Conservation (phyloP, 2,113 vertebrate species). For the Talpa occidentalis region DNA sequence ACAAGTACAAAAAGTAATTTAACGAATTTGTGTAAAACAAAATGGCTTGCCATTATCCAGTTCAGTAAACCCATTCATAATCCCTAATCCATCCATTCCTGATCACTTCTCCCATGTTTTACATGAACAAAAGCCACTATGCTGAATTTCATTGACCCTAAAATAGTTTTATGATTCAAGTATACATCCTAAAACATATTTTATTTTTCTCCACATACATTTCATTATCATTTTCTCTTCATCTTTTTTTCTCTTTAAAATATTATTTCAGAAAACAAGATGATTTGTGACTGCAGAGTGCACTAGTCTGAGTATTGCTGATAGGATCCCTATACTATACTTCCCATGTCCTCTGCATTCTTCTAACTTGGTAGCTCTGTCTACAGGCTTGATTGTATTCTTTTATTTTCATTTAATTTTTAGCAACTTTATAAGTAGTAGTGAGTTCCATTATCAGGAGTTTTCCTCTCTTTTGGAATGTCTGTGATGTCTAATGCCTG, state of each 20-base stretch:
- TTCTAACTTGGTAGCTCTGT: background rate
- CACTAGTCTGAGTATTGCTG: background rate
- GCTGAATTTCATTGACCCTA: background rate
- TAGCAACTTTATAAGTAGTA: background rate
- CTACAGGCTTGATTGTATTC: background rate
- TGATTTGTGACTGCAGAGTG: background rate
- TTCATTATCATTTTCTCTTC: background rate
- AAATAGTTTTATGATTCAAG: background rate
- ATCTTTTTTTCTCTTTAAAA: background rate
- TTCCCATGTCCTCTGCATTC: background rate
- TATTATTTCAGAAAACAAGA: background rate
- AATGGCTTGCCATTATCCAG: background rate
- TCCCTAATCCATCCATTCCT: background rate
- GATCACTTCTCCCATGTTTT: background rate
- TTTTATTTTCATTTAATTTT: background rate
- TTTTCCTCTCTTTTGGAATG: background rate
- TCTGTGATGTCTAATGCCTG: background rate
- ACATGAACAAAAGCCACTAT: background rate
- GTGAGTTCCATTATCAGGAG: background rate
- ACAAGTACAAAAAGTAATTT: constrained; percentile 5
- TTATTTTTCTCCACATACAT: background rate
- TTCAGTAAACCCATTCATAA: background rate
- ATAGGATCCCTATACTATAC: background rate
- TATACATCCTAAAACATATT: background rate
- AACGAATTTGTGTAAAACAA: background rate